A percentile compares a stretch with the other conserved stretches of the same genome.
phyloP scores from a whole-genome alignment of 2,888 invertebrate genomes.

The Mythimna loreyi region DNA sequence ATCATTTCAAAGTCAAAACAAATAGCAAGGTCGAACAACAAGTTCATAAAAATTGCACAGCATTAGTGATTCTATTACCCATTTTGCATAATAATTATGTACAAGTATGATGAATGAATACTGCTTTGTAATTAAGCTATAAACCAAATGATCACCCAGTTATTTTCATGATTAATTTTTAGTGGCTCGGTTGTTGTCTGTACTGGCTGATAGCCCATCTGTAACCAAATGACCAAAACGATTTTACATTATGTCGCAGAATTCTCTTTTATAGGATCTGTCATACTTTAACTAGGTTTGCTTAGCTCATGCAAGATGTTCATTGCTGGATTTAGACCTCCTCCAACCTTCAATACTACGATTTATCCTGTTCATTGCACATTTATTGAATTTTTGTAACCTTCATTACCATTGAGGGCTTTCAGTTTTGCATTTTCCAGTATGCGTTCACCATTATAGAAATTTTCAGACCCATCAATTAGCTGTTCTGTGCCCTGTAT shows the following conservation, averaged over 20 bases:
- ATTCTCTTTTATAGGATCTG: not conserved
- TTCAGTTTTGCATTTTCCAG: no score
- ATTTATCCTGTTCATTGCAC: no score
- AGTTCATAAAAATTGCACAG: constrained; percentile 49
- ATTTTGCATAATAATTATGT: constrained; percentile 33
- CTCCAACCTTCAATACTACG: no score
- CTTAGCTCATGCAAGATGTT: not conserved
- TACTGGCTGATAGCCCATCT: constrained; percentile 1
- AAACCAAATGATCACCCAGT: constrained; percentile 5
- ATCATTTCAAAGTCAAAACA: constrained; percentile 44
- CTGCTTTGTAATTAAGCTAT: constrained; percentile 20
- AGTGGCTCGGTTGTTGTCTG: not conserved
- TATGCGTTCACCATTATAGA: no score
- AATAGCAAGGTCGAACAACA: constrained; percentile 49
- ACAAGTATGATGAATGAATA: not conserved
- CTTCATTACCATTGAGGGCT: no score
- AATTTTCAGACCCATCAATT: no score
- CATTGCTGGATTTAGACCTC: no score
- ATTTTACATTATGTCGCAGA: not conserved
- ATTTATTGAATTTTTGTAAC: no score
- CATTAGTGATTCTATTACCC: not conserved
- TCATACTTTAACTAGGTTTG: not conserved
- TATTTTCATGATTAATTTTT: constrained; percentile 16
- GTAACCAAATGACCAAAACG: not conserved
- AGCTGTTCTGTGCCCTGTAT: no score